Percentiles rank a stretch among this genome's conserved stretches.
phyloP scores from a whole-genome alignment of 2,888 invertebrate genomes.

The Lagria hirta region DNA sequence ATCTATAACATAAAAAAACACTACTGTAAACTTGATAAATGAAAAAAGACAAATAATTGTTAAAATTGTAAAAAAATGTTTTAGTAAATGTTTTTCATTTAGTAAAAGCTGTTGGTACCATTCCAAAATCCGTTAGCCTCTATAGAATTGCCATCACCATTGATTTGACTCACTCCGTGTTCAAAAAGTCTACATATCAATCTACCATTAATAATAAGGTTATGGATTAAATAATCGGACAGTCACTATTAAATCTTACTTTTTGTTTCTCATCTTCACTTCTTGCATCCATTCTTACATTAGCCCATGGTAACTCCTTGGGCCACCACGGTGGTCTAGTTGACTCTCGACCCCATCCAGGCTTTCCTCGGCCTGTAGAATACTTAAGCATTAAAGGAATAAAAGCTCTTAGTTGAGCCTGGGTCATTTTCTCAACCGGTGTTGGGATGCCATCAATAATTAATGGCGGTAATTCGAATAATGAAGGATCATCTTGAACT shows the following conservation, averaged over 20 bases:
- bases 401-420: conserved; percentile 94
- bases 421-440: conserved; percentile 98
- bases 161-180: too few relatives aligned
- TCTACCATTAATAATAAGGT: conserved; percentile 1
- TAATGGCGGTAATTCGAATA: conserved; percentile 93
- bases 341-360: conserved; percentile 96
- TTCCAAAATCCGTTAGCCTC: too few relatives aligned
- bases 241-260: conserved; percentile 58
- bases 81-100: too few relatives aligned
- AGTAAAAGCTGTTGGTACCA: too few relatives aligned
- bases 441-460: conserved; percentile 98
- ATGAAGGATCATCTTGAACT: conserved; percentile 83
- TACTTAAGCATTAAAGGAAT: conserved; percentile 98
- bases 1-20: conserved; percentile 64
- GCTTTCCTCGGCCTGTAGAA: conserved; percentile 94
- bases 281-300: conserved; percentile 95
- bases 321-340: conserved; percentile 99
- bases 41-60: too few relatives aligned
- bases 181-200: too few relatives aligned
- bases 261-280: conserved; percentile 96
- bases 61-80: too few relatives aligned
- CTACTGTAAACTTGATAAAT: too few relatives aligned
- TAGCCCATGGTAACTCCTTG: conserved; percentile 96
- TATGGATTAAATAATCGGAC: not conserved
- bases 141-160: too few relatives aligned